phyloP scores from a whole-genome alignment of 2,113 vertebrate genomes.

The Otocyon megalotis region DNA sequence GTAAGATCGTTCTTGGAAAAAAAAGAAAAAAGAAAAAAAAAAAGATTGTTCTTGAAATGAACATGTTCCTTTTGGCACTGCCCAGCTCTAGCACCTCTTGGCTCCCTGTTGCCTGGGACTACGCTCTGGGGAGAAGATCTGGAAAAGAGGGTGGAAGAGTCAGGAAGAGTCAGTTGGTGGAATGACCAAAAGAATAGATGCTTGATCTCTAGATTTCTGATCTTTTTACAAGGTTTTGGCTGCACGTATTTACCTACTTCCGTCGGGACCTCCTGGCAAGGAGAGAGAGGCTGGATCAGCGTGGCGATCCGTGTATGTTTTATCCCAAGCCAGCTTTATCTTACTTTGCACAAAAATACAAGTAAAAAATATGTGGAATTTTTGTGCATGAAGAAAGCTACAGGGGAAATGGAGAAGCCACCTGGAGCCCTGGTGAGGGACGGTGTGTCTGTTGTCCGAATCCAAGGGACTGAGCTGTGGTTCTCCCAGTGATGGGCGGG shows the following conservation, averaged over 20 bases:
- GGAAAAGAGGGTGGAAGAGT: not conserved
- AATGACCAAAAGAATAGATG: not conserved
- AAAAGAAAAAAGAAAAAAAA: no score
- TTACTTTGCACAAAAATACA: slow-evolving; percentile 37
- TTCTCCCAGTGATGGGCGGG: not conserved
- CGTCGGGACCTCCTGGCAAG: not conserved
- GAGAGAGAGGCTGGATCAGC: not conserved
- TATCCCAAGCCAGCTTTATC: slow-evolving; percentile 41
- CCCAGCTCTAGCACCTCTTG: not conserved
- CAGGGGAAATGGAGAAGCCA: not conserved
- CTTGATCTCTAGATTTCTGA: not conserved
- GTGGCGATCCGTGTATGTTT: not conserved
- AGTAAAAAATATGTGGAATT: not conserved
- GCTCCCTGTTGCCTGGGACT: not conserved
- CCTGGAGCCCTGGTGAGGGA: not conserved
- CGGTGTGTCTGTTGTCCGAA: not conserved
- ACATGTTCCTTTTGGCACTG: not conserved
- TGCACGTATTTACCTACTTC: not conserved
- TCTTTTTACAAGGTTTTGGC: not conserved
- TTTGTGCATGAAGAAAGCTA: slow-evolving; percentile 36
- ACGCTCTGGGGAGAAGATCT: not conserved
- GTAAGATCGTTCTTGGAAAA: not conserved
- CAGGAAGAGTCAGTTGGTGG: not conserved
- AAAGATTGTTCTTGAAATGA: not conserved
- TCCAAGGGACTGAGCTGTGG: no score